Percentiles rank a stretch among this genome's conserved stretches.
Conservation (phyloP, 2,888 invertebrate species). For the Habroteleia sp. region DNA sequence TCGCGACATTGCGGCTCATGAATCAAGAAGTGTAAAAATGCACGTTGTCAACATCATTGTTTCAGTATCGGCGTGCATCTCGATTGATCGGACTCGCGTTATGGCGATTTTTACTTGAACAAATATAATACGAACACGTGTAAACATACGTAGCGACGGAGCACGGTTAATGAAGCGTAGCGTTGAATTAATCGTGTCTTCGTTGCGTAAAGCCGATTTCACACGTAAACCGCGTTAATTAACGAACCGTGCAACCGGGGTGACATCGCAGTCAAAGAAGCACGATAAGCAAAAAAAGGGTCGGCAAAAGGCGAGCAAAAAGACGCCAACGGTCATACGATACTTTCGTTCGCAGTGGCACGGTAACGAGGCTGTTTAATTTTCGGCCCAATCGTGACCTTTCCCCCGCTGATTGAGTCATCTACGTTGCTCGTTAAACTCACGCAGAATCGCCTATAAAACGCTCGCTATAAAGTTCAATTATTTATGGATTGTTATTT, state of each 20-base stretch:
- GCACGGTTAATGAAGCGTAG: slow-evolving; percentile 59
- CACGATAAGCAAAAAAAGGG: slow-evolving; percentile 38
- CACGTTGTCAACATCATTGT: slow-evolving; percentile 19
- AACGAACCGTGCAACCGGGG: slow-evolving; percentile 51
- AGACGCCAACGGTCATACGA: slow-evolving; percentile 24
- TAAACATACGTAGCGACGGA: slow-evolving; percentile 52
- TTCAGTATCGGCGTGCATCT: slow-evolving; percentile 24
- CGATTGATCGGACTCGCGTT: slow-evolving; percentile 37
- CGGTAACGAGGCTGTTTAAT: slow-evolving; percentile 39
- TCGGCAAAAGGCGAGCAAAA: slow-evolving; percentile 22
- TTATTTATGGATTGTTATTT: slow-evolving; percentile 44
- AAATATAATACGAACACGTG: slow-evolving; percentile 58
- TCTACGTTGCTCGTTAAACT: too few relatives aligned
- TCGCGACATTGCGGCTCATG: background rate
- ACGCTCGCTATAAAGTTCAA: slow-evolving; percentile 22
- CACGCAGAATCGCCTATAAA: too few relatives aligned
- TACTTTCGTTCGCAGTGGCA: slow-evolving; percentile 24
- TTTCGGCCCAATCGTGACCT: slow-evolving; percentile 48
- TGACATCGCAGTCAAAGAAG: slow-evolving; percentile 36
- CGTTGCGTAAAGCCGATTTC: slow-evolving; percentile 61
- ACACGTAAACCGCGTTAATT: slow-evolving; percentile 60
- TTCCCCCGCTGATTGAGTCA: slow-evolving; percentile 56
- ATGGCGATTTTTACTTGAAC: slow-evolving; percentile 22
- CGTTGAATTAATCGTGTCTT: slow-evolving; percentile 61
- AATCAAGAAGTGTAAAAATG: slow-evolving; percentile 10